Conservation (phyloP, 2,888 invertebrate genomes). For the Andricus quercusramuli region DNA sequence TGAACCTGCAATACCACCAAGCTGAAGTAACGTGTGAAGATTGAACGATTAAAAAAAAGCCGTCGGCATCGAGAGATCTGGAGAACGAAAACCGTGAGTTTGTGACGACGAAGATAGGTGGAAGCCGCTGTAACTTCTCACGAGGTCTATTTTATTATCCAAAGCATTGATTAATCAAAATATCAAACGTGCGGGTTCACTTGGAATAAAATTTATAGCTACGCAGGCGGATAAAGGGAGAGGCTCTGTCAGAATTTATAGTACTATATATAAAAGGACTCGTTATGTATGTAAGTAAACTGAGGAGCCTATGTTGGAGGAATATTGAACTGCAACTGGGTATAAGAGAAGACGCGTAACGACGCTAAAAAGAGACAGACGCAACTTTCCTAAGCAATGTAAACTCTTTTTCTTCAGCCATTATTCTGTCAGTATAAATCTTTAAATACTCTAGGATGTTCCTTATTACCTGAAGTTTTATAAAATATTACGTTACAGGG, state of each 20-base stretch:
- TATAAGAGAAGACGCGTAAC: neutral
- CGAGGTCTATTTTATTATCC: neutral
- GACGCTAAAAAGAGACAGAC: neutral
- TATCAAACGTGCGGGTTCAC: neutral
- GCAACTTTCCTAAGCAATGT: neutral
- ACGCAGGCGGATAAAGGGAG: constrained; percentile 10
- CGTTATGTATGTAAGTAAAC: neutral
- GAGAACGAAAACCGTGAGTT: neutral
- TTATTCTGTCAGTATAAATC: too few species aligned
- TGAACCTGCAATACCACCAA: neutral
- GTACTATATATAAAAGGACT: constrained; percentile 9
- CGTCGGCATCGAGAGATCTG: neutral
- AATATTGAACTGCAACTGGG: neutral
- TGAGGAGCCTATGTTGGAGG: neutral
- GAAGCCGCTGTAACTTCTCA: neutral
- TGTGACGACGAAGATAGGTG: neutral
- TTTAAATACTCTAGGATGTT: too few species aligned
- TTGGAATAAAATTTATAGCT: neutral
- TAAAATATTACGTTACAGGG: too few species aligned
- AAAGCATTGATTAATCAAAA: constrained; percentile 19
- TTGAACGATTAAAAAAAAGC: neutral
- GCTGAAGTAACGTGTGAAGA: neutral
- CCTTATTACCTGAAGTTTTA: too few species aligned
- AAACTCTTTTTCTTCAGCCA: neutral
- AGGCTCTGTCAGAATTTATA: constrained; percentile 9